phyloP scores from a whole-genome alignment of 2,888 invertebrate genomes.

The Morpho helenor region DNA sequence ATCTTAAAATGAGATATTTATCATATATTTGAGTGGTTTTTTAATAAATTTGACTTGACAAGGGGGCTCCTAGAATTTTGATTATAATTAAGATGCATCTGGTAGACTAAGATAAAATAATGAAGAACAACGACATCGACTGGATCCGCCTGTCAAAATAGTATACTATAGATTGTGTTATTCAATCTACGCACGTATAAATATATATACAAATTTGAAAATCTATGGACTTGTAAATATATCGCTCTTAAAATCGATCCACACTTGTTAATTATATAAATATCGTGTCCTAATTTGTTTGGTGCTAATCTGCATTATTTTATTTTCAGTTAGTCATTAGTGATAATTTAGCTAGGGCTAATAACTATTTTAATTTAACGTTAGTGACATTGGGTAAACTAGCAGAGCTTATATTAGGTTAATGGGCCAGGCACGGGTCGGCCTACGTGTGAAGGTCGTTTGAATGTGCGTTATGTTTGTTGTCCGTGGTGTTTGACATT shows the following conservation, averaged over 20 bases:
- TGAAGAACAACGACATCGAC: constrained; percentile 26
- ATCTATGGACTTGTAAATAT: constrained; percentile 12
- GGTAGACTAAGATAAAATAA: constrained; percentile 22
- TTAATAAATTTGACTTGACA: background rate
- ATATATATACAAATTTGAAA: background rate
- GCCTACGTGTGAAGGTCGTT: constrained; percentile 24
- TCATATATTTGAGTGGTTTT: too few relatives aligned
- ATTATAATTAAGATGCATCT: constrained; percentile 16
- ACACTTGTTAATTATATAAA: constrained; percentile 29
- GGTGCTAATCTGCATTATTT: constrained; percentile 58
- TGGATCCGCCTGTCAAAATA: constrained; percentile 25
- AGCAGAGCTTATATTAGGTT: constrained; percentile 34
- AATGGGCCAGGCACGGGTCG: constrained; percentile 23
- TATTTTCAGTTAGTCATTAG: constrained; percentile 29
- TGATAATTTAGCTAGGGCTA: constrained; percentile 30
- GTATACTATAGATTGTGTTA: constrained; percentile 4
- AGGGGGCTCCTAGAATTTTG: background rate
- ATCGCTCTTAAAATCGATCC: too few relatives aligned
- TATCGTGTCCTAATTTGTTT: constrained; percentile 51
- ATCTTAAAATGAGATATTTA: too few relatives aligned
- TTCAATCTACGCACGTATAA: too few relatives aligned
- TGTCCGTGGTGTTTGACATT: constrained; percentile 28
- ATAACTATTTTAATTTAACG: constrained; percentile 27
- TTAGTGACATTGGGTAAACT: constrained; percentile 31
- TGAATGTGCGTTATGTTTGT: constrained; percentile 21